Evolutionary conservation across 1,140 invertebrate genomes (phyloP), one percentile per base, ranked within the genome.

Genomic region (Leptinotarsa texana): DNA sequence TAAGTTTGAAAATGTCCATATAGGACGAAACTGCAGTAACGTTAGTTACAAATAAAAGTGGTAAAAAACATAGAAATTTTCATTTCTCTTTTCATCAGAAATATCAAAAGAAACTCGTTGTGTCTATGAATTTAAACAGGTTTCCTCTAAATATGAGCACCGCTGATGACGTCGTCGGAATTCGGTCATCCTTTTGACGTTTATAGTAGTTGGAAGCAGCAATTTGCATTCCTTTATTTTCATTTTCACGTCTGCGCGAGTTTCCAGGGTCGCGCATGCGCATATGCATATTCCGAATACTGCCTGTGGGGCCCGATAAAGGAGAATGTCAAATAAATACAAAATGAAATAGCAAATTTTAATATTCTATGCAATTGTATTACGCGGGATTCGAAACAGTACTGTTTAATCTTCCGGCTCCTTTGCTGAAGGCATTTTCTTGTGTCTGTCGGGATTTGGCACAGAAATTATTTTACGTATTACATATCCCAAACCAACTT

Each of bases 221-320:
- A 66, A 75, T 18, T 57, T 57, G n/a, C 21, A 72, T 71, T 71
- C 74, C 66, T 72, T 24, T 65, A 63, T 68, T 71, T 57, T 57
- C 51, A 18, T 15, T 48, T 51, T 57, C 48, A 68, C 47, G 77
- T 69, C 80, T 75, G 78, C 74, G 75, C 80, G 75, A 79, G 77
- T 77, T 75, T 71, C 73, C 75, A 79, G 81, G 81, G 80, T 82
- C 80, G 79, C 81, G 76, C 81, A 75, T 77, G 81, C 79, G 80
- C 76, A 49, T 22, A 57, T 57, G n/a, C 3, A 17, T 18, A 4
- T 49, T 48, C 22, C 57, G 21, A 33, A 65, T 61, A 18, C 24
- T 69, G 48, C 42, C 42, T 51, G 72, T 78, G 82, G 79, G 81
- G 81, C 78, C 80, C 82, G 77, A 75, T 78, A 81, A 82, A 82